Percentiles rank a stretch among this genome's conserved stretches.
Conservation (phyloP, 2,797 vertebrate genomes). For the Ctenosaura bakeri region DNA sequence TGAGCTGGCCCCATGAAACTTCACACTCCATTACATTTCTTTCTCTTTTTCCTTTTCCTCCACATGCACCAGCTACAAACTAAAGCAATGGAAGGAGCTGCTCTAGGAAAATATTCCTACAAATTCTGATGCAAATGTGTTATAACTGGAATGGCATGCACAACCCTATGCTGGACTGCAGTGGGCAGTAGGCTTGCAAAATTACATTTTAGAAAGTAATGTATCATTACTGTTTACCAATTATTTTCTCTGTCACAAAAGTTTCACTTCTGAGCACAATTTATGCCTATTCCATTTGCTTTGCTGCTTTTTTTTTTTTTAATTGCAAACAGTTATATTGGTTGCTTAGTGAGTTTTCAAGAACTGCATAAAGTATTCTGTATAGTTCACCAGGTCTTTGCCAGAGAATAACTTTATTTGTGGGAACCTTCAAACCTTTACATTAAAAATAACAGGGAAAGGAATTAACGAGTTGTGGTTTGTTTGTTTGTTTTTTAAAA, state of each 20-base stretch:
- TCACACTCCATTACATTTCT: slow-evolving; percentile 6
- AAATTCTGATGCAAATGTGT: background rate
- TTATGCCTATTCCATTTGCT: slow-evolving; percentile 20
- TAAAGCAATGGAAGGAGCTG: background rate
- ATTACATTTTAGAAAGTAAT: slow-evolving; percentile 29
- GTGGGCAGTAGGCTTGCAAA: background rate
- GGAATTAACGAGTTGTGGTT: slow-evolving; percentile 43
- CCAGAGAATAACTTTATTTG: slow-evolving; percentile 55
- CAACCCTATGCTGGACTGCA: background rate
- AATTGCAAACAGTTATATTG: slow-evolving; percentile 15
- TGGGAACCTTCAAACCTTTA: slow-evolving; percentile 48
- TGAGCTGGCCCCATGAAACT: background rate
- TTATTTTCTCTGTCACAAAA: slow-evolving; percentile 36
- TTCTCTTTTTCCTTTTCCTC: background rate
- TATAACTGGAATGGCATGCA: background rate
- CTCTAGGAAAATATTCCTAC: slow-evolving; percentile 6
- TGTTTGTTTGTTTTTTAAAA: background rate
- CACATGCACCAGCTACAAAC: background rate
- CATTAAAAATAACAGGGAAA: slow-evolving; percentile 66
- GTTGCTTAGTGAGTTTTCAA: slow-evolving; percentile 51
- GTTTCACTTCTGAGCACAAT: background rate
- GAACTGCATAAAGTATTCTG: slow-evolving; percentile 10
- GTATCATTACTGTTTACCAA: slow-evolving; percentile 33
- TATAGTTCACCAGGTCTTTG: slow-evolving; percentile 45
- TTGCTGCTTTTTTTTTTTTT: slow-evolving; percentile 25